phyloP scores from a whole-genome alignment of 2,797 vertebrate genomes.

The Stomatorhinus walkeri region DNA sequence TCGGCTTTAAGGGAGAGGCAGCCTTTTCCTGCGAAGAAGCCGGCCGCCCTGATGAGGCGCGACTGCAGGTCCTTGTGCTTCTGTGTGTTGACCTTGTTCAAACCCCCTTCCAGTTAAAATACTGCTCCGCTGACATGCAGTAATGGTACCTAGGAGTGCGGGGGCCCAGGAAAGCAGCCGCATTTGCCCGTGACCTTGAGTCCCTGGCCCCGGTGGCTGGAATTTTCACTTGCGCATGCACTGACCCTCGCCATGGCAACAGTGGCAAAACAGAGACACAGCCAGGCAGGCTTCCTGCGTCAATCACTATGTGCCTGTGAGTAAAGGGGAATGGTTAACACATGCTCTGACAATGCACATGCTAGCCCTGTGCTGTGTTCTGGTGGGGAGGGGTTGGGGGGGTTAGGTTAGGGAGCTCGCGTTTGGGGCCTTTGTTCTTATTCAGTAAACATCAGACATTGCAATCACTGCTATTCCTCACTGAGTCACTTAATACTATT shows the following conservation, averaged over 20 bases:
- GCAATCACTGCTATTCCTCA: constrained; percentile 13
- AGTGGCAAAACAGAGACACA: constrained; percentile 83
- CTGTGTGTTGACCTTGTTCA: constrained; percentile 21
- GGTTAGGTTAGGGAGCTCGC: neutral
- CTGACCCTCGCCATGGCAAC: constrained; percentile 86
- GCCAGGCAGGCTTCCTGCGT: constrained; percentile 63
- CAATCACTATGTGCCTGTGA: constrained; percentile 60
- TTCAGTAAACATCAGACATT: constrained; percentile 24
- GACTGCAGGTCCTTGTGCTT: constrained; percentile 39
- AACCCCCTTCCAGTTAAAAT: neutral
- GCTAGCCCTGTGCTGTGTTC: neutral
- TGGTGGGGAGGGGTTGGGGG: neutral
- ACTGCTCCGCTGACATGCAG: neutral
- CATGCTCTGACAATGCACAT: constrained; percentile 39
- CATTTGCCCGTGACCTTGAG: constrained; percentile 57
- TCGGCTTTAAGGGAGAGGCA: neutral
- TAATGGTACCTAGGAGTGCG: constrained; percentile 39
- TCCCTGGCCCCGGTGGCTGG: constrained; percentile 32
- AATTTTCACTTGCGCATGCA: constrained; percentile 28
- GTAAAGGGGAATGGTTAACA: constrained; percentile 45
- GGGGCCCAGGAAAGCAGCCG: constrained; percentile 6
- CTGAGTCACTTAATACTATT: neutral
- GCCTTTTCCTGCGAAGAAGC: constrained; percentile 39
- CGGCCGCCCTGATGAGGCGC: constrained; percentile 56
- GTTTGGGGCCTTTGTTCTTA: neutral